These are phyloP conservation scores for Carollia perspicillata DNA, from an alignment of 2,113 vertebrate genomes.

Conservation along the genomic window DNA sequence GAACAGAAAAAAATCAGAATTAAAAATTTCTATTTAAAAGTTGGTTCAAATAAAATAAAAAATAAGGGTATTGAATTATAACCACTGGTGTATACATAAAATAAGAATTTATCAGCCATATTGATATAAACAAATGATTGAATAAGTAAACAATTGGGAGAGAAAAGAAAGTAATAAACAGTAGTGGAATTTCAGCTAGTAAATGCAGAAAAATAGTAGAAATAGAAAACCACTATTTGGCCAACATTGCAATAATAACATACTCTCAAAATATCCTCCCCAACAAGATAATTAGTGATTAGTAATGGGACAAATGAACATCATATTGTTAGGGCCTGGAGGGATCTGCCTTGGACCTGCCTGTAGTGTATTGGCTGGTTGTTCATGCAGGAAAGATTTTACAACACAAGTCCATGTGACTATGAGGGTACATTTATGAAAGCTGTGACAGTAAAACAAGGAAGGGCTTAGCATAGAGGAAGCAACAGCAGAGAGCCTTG, in stretches of 20 bases:
- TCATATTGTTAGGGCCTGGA: background rate
- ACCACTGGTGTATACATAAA: background rate
- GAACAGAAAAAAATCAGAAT: constrained; percentile 27
- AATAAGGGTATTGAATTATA: background rate
- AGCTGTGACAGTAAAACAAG: background rate
- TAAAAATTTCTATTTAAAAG: constrained; percentile 26
- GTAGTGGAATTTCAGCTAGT: background rate
- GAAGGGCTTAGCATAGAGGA: background rate
- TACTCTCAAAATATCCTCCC: background rate
- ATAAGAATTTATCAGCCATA: background rate
- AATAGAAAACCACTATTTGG: background rate
- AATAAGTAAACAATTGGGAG: background rate
- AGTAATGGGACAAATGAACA: background rate
- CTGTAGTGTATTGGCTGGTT: background rate
- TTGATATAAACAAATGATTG: background rate
- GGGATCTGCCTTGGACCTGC: background rate
- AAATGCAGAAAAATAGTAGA: background rate
- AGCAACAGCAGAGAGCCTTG: background rate
- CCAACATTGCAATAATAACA: background rate
- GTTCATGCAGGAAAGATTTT: background rate
- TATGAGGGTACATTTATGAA: background rate
- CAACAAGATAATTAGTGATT: background rate
- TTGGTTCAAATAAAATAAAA: constrained; percentile 9
- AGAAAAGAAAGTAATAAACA: background rate
- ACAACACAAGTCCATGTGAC: background rate